phyloP scores from a whole-genome alignment of 2,888 invertebrate genomes.

The Xylota segnis region DNA sequence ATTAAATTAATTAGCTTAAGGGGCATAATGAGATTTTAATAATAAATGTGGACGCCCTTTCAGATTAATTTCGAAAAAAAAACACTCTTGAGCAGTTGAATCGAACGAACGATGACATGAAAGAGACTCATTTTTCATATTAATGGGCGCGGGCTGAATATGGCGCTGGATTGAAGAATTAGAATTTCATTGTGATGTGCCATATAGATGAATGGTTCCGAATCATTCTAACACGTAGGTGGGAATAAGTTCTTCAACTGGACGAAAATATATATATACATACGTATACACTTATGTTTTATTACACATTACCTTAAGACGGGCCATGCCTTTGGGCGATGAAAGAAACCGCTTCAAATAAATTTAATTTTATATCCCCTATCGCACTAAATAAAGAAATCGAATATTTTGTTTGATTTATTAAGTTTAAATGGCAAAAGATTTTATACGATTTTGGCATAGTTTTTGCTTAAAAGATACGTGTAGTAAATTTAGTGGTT shows the following conservation, averaged over 20 bases:
- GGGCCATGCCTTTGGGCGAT: no score
- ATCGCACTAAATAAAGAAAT: no score
- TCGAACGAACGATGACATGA: conserved; percentile 18
- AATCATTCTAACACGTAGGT: not conserved
- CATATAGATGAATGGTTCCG: not conserved
- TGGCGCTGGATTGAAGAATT: not conserved
- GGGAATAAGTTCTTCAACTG: not conserved
- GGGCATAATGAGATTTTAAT: conserved; percentile 32
- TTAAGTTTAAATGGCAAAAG: no score
- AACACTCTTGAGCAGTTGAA: not conserved
- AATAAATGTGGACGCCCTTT: conserved; percentile 24
- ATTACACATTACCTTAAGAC: no score
- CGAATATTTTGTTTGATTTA: no score
- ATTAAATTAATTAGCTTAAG: conserved; percentile 25
- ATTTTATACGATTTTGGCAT: no score
- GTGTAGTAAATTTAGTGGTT: no score
- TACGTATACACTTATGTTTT: no score
- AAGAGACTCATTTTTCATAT: conserved; percentile 21
- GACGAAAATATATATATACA: no score
- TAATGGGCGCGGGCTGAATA: conserved; percentile 2
- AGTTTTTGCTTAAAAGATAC: no score
- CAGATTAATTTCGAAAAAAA: conserved; percentile 4
- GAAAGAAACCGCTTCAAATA: no score
- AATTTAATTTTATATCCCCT: no score
- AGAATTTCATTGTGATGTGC: not conserved